Evolutionary conservation across 2,888 invertebrate genomes (phyloP).

Genomic region (Tiliacea citrago): DNA sequence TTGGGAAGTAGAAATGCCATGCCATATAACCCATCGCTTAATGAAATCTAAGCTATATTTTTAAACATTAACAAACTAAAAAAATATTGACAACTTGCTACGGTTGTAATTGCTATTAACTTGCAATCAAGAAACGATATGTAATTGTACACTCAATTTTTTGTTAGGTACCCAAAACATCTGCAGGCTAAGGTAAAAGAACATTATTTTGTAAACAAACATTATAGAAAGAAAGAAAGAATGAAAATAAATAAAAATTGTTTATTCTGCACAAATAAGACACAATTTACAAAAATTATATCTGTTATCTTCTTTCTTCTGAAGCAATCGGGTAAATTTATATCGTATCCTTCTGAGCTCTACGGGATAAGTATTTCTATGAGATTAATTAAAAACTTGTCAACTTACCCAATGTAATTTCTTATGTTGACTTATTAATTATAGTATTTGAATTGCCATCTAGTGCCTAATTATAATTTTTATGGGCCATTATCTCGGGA

Average conservation of each 20-base stretch:
- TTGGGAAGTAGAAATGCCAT: conserved; percentile 43
- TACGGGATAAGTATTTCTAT: background rate
- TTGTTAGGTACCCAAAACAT: no score
- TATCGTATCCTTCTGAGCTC: background rate
- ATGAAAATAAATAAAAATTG: no score
- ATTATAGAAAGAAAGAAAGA: no score
- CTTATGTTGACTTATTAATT: conserved; percentile 25
- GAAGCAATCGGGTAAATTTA: background rate
- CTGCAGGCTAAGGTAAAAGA: background rate
- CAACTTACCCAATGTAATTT: background rate
- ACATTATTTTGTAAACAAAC: no score
- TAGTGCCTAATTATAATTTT: conserved; percentile 40
- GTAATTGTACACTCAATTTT: no score
- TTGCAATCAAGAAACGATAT: no score
- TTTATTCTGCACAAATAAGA: no score
- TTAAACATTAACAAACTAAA: no score
- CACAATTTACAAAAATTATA: no score
- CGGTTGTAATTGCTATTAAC: no score
- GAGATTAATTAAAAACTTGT: background rate
- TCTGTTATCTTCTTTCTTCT: background rate
- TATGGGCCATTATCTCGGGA: conserved; percentile 34
- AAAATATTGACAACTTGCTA: no score
- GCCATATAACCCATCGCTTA: background rate
- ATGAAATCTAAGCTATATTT: background rate
- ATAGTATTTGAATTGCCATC: conserved; percentile 15